Evolutionary conservation across 2,888 invertebrate genomes (phyloP), one percentile per base, ranked within the genome.

Genomic region (Cylindroiulus punctatus): DNA sequence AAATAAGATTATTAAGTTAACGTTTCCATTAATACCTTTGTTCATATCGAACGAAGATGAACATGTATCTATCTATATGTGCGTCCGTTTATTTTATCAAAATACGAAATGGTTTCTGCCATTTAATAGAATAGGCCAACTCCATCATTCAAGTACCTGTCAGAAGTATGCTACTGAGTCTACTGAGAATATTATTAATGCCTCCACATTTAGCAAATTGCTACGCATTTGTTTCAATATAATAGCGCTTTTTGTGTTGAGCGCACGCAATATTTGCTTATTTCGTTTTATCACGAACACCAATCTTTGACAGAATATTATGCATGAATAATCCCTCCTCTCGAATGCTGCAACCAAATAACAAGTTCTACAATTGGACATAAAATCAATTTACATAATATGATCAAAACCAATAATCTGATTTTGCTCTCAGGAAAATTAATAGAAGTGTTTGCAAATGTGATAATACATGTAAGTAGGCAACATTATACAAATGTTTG

Each of bases 251-350:
- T 65, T 65, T 26, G 57, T 57, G 19, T 5, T 57, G 65, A 65
- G 12, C 26, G 26, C 65, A 65, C 65, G 65, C 65, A 65, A 26
- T 26, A 26, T n/a, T 65, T 26, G 57, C n/a, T 65, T 65, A 65
- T 65, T 65, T 26, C 65, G 5, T 65, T 65, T 65, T 65, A 65
- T n/a, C 65, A 65, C 65, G 65, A 65, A 65, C 26, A 26, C 22
- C 26, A 65, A 65, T 65, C 26, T 26, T 65, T 65, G 26, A 65
- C 26, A n/a, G 26, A 65, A 65, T 65, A 57, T 57, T 57, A 65
- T 26, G 12, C 10, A 65, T 65, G 22, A 10, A 65, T 4, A 65
- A 65, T 10, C 57, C 65, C 65, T 65, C 65, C 65, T 65, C 65
- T 65, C 12, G 2, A 65, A 65, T 65, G 7, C 65, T 26, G 10